phyloP scores from a whole-genome alignment of 2,797 vertebrate species.

The Peromyscus aztecus region DNA sequence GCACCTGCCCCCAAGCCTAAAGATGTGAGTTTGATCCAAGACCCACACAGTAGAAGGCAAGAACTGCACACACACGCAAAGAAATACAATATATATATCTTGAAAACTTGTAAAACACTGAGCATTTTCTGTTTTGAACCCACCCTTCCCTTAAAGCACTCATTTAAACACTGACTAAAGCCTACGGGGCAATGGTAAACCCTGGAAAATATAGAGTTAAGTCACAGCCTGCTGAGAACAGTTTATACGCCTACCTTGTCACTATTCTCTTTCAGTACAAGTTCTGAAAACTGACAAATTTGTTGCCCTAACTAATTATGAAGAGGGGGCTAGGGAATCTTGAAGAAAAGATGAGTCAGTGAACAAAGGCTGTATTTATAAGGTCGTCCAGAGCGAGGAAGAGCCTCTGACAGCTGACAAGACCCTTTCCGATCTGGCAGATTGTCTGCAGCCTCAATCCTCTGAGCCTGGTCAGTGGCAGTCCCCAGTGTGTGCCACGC shows the following conservation, averaged over 20 bases:
- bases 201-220: slow-evolving; percentile 27
- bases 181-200: not conserved
- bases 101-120: not conserved
- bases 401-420: not conserved
- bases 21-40: not conserved
- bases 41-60: not conserved
- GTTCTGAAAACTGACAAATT: not conserved
- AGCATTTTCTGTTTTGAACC: slow-evolving; percentile 49
- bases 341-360: slow-evolving; percentile 40
- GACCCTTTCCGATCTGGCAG: slow-evolving; percentile 16
- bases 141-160: not conserved
- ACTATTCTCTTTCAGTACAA: slow-evolving; percentile 61
- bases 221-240: not conserved
- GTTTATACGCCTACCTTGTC: not conserved
- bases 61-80: not conserved
- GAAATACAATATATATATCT: too few species aligned
- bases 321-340: not conserved
- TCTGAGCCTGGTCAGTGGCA: not conserved
- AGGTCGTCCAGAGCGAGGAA: not conserved
- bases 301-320: slow-evolving; percentile 41
- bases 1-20: not conserved
- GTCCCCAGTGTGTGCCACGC: not conserved
- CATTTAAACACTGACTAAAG: slow-evolving; percentile 25
- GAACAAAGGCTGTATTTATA: slow-evolving; percentile 51
- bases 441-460: not conserved